These are phyloP conservation scores for Tipula vernalis DNA, from an alignment of 2,888 invertebrate species.

Conservation along the genomic window DNA sequence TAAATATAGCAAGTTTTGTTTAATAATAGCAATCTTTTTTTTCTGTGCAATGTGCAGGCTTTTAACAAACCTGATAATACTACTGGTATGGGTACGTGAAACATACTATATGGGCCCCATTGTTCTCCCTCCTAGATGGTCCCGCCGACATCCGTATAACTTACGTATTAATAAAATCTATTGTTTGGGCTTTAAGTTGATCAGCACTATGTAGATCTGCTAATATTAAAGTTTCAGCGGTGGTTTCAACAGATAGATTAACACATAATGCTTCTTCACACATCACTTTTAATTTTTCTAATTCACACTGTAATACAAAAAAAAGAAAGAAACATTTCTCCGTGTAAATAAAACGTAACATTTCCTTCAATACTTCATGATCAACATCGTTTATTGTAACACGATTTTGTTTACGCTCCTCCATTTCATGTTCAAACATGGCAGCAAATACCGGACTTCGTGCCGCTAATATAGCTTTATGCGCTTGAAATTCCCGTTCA, in stretches of 20 bases:
- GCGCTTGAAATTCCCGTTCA: constrained; percentile 84
- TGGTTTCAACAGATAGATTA: constrained; percentile 90
- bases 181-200: constrained; percentile 96
- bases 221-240: constrained; percentile 90
- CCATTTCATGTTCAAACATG: constrained; percentile 99
- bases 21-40: too few species aligned
- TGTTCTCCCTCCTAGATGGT: too few species aligned
- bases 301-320: constrained; percentile 61
- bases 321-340: constrained; percentile 49
- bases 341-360: constrained; percentile 97
- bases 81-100: too few species aligned
- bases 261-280: constrained; percentile 95
- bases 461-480: constrained; percentile 95
- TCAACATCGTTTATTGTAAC: constrained; percentile 97
- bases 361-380: constrained; percentile 92
- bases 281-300: constrained; percentile 98
- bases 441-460: constrained; percentile 98
- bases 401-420: constrained; percentile 90
- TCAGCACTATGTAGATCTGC: constrained; percentile 97
- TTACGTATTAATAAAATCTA: constrained; percentile 98
- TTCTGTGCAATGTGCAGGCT: too few species aligned
- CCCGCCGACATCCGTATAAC: too few species aligned
- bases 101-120: too few species aligned
- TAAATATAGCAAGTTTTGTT: too few species aligned
- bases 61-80: too few species aligned